A percentile compares a stretch with the other conserved stretches of the same genome.
Evolutionary conservation across 2,888 invertebrate genomes (phyloP).

Genomic region (Vesta saturnalis): DNA sequence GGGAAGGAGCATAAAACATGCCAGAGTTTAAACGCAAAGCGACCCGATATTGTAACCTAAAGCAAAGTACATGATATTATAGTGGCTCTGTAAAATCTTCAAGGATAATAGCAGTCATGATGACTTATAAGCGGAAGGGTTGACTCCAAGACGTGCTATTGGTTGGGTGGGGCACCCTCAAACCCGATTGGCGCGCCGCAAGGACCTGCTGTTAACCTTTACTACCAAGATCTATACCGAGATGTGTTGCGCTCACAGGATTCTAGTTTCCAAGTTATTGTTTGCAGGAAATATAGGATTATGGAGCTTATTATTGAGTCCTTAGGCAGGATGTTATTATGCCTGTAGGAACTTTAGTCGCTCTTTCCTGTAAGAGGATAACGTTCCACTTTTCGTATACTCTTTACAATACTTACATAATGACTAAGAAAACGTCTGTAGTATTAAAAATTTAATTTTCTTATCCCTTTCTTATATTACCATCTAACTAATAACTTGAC

Average conservation of each 20-base stretch:
- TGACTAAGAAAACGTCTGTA: not conserved
- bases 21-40: slow-evolving; percentile 48
- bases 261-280: slow-evolving; percentile 52
- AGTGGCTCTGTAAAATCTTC: slow-evolving; percentile 47
- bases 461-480: not conserved
- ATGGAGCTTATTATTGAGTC: slow-evolving; percentile 54
- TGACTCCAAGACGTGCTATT: slow-evolving; percentile 62
- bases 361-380: slow-evolving; percentile 40
- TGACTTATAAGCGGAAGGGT: slow-evolving; percentile 53
- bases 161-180: slow-evolving; percentile 62
- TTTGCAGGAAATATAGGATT: slow-evolving; percentile 58
- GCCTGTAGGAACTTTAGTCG: slow-evolving; percentile 44
- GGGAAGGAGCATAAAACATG: slow-evolving; percentile 50
- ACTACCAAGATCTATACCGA: slow-evolving; percentile 60
- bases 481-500: too few relatives aligned
- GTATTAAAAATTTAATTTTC: not conserved
- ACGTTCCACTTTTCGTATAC: slow-evolving; percentile 17
- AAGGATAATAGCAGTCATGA: slow-evolving; percentile 32
- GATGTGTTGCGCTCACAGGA: slow-evolving; percentile 41
- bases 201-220: slow-evolving; percentile 59
- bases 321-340: slow-evolving; percentile 48
- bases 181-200: slow-evolving; percentile 63
- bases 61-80: slow-evolving; percentile 54
- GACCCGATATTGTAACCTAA: slow-evolving; percentile 53
- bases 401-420: not conserved